A percentile compares a stretch with the other conserved stretches of the same genome.
These are phyloP conservation scores for Mimachlamys varia DNA, from an alignment of 2,888 invertebrate species.

Conservation along the genomic window DNA sequence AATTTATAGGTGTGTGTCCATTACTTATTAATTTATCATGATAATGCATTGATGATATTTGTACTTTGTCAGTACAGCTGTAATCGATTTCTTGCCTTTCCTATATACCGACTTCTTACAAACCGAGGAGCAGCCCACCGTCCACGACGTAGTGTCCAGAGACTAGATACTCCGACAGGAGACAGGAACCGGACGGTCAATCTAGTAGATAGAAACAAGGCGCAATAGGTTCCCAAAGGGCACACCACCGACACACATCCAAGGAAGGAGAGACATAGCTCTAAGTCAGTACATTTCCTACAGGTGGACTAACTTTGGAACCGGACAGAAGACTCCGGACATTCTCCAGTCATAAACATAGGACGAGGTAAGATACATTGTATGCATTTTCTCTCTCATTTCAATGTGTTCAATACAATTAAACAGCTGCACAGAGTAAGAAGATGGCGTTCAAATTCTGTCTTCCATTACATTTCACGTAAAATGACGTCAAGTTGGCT, in stretches of 20 bases:
- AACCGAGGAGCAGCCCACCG: not conserved
- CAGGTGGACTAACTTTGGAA: not conserved
- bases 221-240: too few relatives aligned
- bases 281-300: not conserved
- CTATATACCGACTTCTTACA: not conserved
- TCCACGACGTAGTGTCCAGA: not conserved
- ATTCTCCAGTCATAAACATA: not conserved
- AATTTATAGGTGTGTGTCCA: not conserved
- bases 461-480: too few relatives aligned
- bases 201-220: too few relatives aligned
- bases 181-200: not conserved
- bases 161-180: not conserved
- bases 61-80: not conserved
- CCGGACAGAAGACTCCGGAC: not conserved
- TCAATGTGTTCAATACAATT: too few relatives aligned
- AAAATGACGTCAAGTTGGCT: too few relatives aligned
- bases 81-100: not conserved
- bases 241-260: too few relatives aligned
- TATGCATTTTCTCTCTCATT: not conserved
- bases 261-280: not conserved
- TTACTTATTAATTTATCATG: not conserved
- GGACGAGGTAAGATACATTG: not conserved
- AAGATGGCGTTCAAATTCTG: too few relatives aligned
- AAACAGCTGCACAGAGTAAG: too few relatives aligned
- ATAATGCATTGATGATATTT: not conserved